phyloP scores from a whole-genome alignment of 2,888 invertebrate species.

The Scrobipalpa atriplicella region DNA sequence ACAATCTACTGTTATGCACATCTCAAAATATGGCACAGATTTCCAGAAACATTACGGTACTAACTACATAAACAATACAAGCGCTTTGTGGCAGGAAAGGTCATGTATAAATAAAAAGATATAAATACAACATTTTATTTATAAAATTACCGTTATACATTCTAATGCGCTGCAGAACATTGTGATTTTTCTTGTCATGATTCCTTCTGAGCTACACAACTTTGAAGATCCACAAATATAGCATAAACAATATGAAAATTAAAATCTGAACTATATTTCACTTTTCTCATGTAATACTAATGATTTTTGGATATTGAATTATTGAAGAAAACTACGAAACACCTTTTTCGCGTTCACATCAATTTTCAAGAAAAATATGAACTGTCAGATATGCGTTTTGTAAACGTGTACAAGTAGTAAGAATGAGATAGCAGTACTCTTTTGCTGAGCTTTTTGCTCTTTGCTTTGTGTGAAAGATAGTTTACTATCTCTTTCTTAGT shows the following conservation, averaged over 20 bases:
- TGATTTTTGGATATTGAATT: constrained; percentile 9
- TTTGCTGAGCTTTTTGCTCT: no score
- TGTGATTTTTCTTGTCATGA: constrained; percentile 10
- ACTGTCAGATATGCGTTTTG: constrained; percentile 5
- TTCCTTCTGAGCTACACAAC: background rate
- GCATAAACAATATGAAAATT: background rate
- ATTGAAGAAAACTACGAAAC: constrained; percentile 9
- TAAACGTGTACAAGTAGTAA: background rate
- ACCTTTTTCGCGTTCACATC: constrained; percentile 11
- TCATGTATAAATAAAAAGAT: constrained; percentile 34
- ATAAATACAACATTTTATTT: constrained; percentile 35
- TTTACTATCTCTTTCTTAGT: background rate
- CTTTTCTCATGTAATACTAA: background rate
- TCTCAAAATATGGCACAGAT: background rate
- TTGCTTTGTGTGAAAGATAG: background rate
- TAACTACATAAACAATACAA: background rate
- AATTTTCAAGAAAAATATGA: constrained; percentile 9
- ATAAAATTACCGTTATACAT: constrained; percentile 38
- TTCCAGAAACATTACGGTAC: constrained; percentile 1
- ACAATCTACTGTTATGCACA: constrained; percentile 31
- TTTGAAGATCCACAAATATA: background rate
- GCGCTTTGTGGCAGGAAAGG: constrained; percentile 28
- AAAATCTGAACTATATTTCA: background rate
- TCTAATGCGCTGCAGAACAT: constrained; percentile 23
- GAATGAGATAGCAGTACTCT: background rate